These are phyloP conservation scores for Grallaria varia DNA, from an alignment of 2,113 vertebrate species.

Conservation along the genomic window DNA sequence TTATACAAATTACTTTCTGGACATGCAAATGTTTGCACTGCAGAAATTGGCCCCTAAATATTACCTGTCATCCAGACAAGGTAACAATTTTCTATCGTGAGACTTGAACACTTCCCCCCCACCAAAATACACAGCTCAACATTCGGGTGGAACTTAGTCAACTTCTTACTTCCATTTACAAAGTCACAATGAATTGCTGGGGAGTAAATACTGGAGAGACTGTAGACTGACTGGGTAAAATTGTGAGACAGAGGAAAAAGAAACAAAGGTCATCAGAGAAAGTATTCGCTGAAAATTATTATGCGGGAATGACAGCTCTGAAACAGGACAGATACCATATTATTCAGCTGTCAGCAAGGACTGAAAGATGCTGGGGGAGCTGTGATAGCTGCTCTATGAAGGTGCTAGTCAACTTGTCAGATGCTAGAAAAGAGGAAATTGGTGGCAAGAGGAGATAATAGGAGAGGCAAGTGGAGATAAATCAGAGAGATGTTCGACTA, in stretches of 20 bases:
- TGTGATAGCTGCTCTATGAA: neutral
- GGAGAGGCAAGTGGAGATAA: constrained; percentile 36
- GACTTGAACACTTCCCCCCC: neutral
- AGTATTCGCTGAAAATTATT: neutral
- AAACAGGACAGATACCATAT: neutral
- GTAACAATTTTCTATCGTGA: neutral
- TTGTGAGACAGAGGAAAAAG: neutral
- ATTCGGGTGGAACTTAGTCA: neutral
- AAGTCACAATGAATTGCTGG: constrained; percentile 1
- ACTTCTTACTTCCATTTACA: neutral
- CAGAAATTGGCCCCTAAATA: neutral
- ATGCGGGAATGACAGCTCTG: neutral
- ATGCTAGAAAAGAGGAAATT: constrained; percentile 32
- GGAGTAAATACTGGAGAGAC: neutral
- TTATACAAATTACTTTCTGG: neutral
- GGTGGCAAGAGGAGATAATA: constrained; percentile 56
- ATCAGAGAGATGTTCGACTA: constrained; percentile 20
- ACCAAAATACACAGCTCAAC: neutral
- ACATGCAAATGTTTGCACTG: neutral
- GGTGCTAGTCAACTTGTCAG: constrained; percentile 39
- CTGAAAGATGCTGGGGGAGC: neutral
- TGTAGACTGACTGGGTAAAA: neutral
- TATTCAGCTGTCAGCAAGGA: constrained; percentile 36
- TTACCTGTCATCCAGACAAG: constrained; percentile 2
- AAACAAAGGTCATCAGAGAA: constrained; percentile 10